A percentile compares a stretch with the other conserved stretches of the same genome.
Conservation (phyloP, 2,888 invertebrate species). For the Bellardia bayeri region DNA sequence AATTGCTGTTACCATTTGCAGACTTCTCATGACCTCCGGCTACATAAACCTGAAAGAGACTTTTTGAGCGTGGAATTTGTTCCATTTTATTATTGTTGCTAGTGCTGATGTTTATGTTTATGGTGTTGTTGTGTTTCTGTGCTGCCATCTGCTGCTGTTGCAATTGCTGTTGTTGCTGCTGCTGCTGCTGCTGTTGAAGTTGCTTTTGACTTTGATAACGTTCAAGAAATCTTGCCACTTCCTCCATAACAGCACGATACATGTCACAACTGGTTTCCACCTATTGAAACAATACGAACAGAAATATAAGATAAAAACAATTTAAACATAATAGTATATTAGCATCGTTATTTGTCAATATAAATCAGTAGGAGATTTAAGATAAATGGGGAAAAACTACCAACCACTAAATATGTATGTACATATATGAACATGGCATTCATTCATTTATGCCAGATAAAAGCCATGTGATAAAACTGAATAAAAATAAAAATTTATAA, state of each 20-base stretch:
- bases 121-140: constrained; percentile 67
- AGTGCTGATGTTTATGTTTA: too few relatives aligned
- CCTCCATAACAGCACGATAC: constrained; percentile 89
- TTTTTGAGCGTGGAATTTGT: constrained; percentile 84
- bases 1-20: constrained; percentile 25
- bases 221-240: constrained; percentile 88
- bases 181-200: constrained; percentile 74
- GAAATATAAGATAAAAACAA: constrained; percentile 18
- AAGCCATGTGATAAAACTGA: constrained; percentile 28
- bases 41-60: constrained; percentile 82
- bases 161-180: constrained; percentile 73
- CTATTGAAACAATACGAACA: constrained; percentile 82
- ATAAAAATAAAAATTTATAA: neutral
- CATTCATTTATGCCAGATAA: constrained; percentile 38
- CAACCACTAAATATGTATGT: constrained; percentile 22
- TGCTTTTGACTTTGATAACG: constrained; percentile 83
- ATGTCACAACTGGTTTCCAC: constrained; percentile 88
- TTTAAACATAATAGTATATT: constrained; percentile 42
- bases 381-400: constrained; percentile 42
- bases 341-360: constrained; percentile 64
- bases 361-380: constrained; percentile 65
- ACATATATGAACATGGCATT: constrained; percentile 14
- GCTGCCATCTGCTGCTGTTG: constrained; percentile 75
- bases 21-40: constrained; percentile 74
- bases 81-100: constrained; percentile 75